Percentiles rank a stretch among this genome's conserved stretches.
Evolutionary conservation across 2,113 vertebrate species (phyloP).

Genomic region (Platysteira castanea): DNA sequence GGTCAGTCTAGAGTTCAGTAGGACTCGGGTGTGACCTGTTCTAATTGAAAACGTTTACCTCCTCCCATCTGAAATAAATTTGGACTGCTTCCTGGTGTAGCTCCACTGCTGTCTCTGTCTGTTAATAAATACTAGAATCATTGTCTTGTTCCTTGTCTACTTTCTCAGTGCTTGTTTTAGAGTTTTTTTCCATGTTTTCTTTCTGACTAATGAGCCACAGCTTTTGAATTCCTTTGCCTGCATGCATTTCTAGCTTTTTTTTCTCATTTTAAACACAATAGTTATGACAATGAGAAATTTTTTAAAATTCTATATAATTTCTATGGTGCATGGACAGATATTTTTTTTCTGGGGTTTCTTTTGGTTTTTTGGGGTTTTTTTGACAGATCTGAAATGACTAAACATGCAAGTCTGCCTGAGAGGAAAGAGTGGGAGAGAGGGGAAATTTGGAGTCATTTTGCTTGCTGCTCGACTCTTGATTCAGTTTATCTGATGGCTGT

Average conservation of each 20-base stretch:
- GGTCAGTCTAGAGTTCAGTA: background rate
- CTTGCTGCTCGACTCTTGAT: background rate
- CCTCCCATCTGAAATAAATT: background rate
- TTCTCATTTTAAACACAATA: background rate
- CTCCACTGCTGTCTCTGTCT: background rate
- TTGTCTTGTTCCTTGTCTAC: background rate
- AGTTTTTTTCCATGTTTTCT: background rate
- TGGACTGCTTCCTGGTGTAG: background rate
- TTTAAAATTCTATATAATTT: background rate
- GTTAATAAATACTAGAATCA: background rate
- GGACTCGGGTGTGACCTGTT: background rate
- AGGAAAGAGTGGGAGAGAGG: fast-evolving
- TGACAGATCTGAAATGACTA: background rate
- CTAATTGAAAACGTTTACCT: background rate
- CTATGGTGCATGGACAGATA: background rate
- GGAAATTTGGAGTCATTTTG: background rate
- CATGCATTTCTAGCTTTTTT: background rate
- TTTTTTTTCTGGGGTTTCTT: background rate
- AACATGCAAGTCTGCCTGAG: background rate
- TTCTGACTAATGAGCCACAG: background rate
- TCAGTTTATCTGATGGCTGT: background rate
- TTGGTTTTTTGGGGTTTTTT: background rate
- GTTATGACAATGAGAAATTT: background rate
- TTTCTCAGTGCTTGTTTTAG: background rate
- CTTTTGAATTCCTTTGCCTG: background rate